Percentiles rank a stretch among this genome's conserved stretches.
Evolutionary conservation across 2,888 invertebrate genomes (phyloP).

Genomic region (Apodemia hepburni): DNA sequence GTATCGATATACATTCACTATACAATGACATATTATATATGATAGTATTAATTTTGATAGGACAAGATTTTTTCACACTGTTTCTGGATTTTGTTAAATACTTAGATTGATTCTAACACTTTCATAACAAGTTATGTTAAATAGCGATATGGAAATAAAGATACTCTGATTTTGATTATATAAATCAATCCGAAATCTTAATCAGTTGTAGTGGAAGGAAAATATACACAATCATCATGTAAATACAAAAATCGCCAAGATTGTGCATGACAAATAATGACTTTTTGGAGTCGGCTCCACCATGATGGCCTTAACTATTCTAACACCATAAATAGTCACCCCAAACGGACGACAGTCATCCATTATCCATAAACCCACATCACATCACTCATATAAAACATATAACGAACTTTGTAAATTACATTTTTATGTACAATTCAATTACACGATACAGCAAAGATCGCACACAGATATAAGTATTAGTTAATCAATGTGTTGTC

Average conservation of each 20-base stretch:
- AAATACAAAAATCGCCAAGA: neutral
- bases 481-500: conserved; percentile 13
- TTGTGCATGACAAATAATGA: neutral
- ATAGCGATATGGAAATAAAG: no score
- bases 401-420: conserved; percentile 8
- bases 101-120: no score
- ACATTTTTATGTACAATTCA: conserved; percentile 8
- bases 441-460: neutral
- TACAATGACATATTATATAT: no score
- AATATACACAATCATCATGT: neutral
- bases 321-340: neutral
- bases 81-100: no score
- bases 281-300: neutral
- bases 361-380: conserved; percentile 2
- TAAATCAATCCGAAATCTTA: neutral
- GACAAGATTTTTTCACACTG: no score
- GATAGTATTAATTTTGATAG: no score
- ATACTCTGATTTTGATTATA: no score
- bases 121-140: no score
- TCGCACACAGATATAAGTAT: neutral
- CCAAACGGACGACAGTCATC: neutral
- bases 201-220: neutral
- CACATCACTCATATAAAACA: conserved; percentile 7
- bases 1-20: no score
- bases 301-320: neutral